Evolutionary conservation across 1,140 invertebrate genomes (phyloP), one percentile per base, ranked within the genome.

Genomic region (Mizuhopecten yessoensis): DNA sequence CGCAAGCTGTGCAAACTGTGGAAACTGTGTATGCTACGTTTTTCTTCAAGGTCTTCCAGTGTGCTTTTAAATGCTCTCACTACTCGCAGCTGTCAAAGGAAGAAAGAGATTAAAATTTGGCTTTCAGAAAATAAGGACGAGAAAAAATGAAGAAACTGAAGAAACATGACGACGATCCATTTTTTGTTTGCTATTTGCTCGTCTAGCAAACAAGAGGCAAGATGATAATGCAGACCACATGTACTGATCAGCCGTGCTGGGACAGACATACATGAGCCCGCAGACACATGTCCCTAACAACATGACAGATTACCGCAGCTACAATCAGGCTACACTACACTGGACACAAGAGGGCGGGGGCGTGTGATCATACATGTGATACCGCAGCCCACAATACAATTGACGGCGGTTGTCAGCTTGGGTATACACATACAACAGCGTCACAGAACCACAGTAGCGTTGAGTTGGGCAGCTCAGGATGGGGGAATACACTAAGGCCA

Each of bases 11-110:
- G 98, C 97, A 99, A 98, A 97, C 98, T 99, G 97, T 99, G 98
- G 97, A 98, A 98, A 98, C 98, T 99, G 98, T 99, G 99, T 97
- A 99, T 98, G 97, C 96, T 97, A 90, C 99, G 99, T 96, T 99
- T 98, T 97, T 99, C 99, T 97, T 99, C 99, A 97, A 99, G 97
- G 97, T 99, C 99, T 98, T 99, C 99, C 97, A 99, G 97, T 96
- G 98, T 99, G 96, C 99, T 99, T 97, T 99, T 99, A 98, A 99
- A 99, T 97, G 99, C 99, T 97, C 99, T 98, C 97, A 99, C 99
- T 97, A 99, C 99, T 97, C 99, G 98, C 97, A 99, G 98, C 99
- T 99, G 98, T 97, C 93, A 95, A 94, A 90, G 89, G 90, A 91
- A 93, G 88, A 90, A 45, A 88, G 33, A 90, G 34, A 49, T 49